Evolutionary conservation across 2,113 vertebrate species (phyloP), one percentile per base, ranked within the genome.

Genomic region (Rhodinocichla rosea): DNA sequence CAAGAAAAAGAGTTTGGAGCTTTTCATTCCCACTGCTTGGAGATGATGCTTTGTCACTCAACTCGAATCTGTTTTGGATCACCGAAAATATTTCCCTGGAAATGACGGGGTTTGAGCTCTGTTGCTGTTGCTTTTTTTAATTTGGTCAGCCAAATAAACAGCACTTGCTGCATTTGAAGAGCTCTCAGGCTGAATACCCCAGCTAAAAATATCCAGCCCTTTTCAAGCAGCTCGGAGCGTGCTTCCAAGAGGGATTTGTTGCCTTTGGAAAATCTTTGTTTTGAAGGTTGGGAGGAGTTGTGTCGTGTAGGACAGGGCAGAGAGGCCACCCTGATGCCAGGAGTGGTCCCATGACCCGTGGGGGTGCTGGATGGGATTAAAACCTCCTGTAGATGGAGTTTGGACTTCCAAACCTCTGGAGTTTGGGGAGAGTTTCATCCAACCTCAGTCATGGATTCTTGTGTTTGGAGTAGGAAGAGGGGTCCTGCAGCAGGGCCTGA

Each of bases 91-190:
- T 87, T 93, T 95, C 57, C 9, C 64, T 92, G 39, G 23, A 90
- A 90, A 85, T 83, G 67, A 83, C 15, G 45, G 75, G 78, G 55
- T 86, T 86, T 52, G 79, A 80, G 79, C 77, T 91, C 49, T 90
- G 88, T 85, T 93, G 82, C 40, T 76, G 79, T 56, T 93, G 53
- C 62, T 70, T 78, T 94, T 94, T 79, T 63, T 49, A 49, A 85
- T 92, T 90, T 90, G 90, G 63, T 85, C 56, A 32, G 88, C 79
- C 83, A 92, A 80, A 87, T 62, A 94, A 90, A 77, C 45, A 62
- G 52, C 2, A 10, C 57, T 81, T 74, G 81, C 79, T 89, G 68
- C 52, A 8, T 86, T 69, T 92, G 90, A 93, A 88, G 88, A 92
- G 63, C 79, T 90, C 75, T 92, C 67, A 13, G 65, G 71, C 68